phyloP scores from a whole-genome alignment of 2,113 vertebrate species.

The Leptobrachium ailaonicum region DNA sequence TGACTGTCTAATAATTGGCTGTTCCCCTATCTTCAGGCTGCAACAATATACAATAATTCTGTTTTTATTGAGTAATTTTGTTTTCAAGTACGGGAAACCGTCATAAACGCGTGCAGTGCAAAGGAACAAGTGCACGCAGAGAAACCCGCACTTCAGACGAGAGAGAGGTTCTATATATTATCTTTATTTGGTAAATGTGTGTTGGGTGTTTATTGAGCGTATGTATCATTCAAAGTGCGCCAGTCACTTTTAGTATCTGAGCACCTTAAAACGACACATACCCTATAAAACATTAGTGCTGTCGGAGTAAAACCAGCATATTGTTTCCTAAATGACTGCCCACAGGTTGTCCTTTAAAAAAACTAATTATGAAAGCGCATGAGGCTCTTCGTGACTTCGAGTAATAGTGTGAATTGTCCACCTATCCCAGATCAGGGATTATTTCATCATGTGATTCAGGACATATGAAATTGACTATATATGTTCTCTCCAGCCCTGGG shows the following conservation, averaged over 20 bases:
- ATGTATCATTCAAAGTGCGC: constrained; percentile 25
- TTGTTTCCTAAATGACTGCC: neutral
- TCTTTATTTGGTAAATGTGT: constrained; percentile 44
- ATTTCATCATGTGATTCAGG: too few relatives aligned
- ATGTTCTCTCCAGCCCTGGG: too few relatives aligned
- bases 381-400: too few relatives aligned
- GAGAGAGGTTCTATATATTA: constrained; percentile 31
- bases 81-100: constrained; percentile 25
- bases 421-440: too few relatives aligned
- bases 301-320: constrained; percentile 20
- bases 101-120: constrained; percentile 20
- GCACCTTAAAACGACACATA: constrained; percentile 28
- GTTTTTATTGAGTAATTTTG: constrained; percentile 46
- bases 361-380: too few relatives aligned
- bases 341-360: neutral
- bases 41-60: constrained; percentile 19
- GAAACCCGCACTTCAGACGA: neutral
- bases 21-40: constrained; percentile 23
- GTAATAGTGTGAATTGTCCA: too few relatives aligned
- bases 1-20: constrained; percentile 31
- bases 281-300: constrained; percentile 38
- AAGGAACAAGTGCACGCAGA: constrained; percentile 5
- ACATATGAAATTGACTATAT: too few relatives aligned
- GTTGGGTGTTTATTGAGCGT: constrained; percentile 27
- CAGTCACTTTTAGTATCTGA: constrained; percentile 28